Evolutionary conservation across 2,113 vertebrate species (phyloP), one percentile per base, ranked within the genome.

Genomic region (Chionodraco myersi): DNA sequence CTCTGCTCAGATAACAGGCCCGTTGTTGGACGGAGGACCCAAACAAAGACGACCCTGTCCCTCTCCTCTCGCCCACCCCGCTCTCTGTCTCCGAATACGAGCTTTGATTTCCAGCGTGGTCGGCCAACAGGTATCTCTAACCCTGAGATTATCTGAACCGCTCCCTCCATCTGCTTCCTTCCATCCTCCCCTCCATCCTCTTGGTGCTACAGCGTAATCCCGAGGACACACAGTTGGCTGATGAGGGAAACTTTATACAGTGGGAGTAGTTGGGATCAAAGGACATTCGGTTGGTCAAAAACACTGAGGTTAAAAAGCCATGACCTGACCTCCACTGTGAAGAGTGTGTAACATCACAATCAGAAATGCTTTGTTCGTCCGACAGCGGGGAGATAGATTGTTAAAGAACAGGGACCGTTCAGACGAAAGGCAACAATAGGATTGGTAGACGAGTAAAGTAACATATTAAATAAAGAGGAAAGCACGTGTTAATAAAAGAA

Each of bases 11-110:
- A 95, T 94, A 94, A 95, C 94, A 51, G 93, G 45, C 82, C 83
- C 88, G 88, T 94, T 94, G 93, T 94, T 90, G 85, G 86, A 74
- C 7, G 30, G 65, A 26, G 84, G 80, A 77, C 84, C 75, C 78
- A 82, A 92, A 95, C 95, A 95, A 95, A 94, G 94, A 85, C 89
- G 65, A 92, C 91, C 92, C 93, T 95, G 95, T 95, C 89, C 86
- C 83, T 59, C 81, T 84, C 80, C 77, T 83, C 85, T 61, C 67
- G 51, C 73, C 70, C 80, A 67, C 83, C 77, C 77, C 52, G 2
- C 84, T 86, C 67, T 49, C 82, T 64, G 47, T 77, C 51, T 85
- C 83, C 81, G 86, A 85, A 75, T 90, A 86, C 59, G 34, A 89
- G 91, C 92, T 94, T 94, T 94, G 94, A 95, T 95, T 95, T 93